Base-by-base conservation (phyloP, 2,113 vertebrate species). In the Notothenia rossii region DNA sequence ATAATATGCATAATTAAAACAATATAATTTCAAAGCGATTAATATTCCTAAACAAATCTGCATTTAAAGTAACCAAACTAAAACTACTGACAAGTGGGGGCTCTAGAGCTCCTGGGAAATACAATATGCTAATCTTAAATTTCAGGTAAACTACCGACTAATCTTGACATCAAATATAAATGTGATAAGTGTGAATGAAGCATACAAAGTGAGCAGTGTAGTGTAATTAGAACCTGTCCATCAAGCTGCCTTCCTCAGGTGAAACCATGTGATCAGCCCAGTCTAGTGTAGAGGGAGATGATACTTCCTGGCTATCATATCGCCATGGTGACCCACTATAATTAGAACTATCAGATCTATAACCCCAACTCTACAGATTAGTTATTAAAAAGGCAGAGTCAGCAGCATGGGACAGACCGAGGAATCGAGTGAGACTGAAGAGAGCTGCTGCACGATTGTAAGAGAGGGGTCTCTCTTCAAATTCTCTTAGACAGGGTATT, bases 271-370 rank as follows among this genome's bases (percentile, higher is more conserved):
- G 75, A 86, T 70, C 65, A 51, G 36, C 65, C 18, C 67, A 7
- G 58, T 77, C 64, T 63, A 72, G 59, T 40, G 59, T 77, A 60
- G 58, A 54, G 56, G 67, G 77, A 89, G 58, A 85, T 3, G 71
- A 91, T 91, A 92, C 87, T 93, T 93, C 92, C 92, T 91, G 92
- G 71, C 46, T 89, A 86, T 91, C 86, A 51, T 80, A 75, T 91
- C 51, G 17, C 64, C 8, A 53, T 86, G 79, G 80, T 43, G 69
- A 88, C 72, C 81, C 73, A 56, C 89, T 92, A 92, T 90, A 90
- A 91, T 92, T 91, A 93, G 88, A 81, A 61, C 66, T 68, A 88
- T 82, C 55, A 79, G 69, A 92, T 92, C 91, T 82, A 89, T 92
- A 85, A 86, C 60, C n/a, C 54, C 15, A 81, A 63, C 78, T 77